These are phyloP conservation scores for Cryptophagus acutangulus DNA, from an alignment of 2,888 invertebrate genomes.

Conservation along the genomic window DNA sequence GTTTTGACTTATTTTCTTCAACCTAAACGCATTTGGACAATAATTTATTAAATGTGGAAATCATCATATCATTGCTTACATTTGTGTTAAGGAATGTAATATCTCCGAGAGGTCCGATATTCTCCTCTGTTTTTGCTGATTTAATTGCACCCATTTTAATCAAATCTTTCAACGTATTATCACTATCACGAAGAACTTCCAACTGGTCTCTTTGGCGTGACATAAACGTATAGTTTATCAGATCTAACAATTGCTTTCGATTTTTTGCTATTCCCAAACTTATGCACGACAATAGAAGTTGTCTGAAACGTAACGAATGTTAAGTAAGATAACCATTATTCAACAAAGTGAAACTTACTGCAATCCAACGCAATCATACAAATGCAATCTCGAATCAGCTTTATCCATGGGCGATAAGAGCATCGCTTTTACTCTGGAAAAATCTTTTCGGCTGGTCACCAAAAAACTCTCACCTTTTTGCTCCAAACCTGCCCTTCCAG, in stretches of 20 bases:
- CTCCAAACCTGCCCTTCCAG: slow-evolving; percentile 86
- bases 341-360: too few species aligned
- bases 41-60: too few species aligned
- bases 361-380: slow-evolving; percentile 52
- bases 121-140: too few species aligned
- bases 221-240: too few species aligned
- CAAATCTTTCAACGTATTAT: too few species aligned
- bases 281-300: slow-evolving; percentile 64
- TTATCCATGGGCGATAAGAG: slow-evolving; percentile 64
- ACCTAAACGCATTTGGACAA: too few species aligned
- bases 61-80: too few species aligned
- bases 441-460: slow-evolving; percentile 63
- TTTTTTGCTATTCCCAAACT: slow-evolving; percentile 60
- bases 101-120: slow-evolving; percentile 21
- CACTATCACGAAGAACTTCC: too few species aligned
- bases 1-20: too few species aligned
- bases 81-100: slow-evolving; percentile 32
- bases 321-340: neutral
- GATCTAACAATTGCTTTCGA: slow-evolving; percentile 51
- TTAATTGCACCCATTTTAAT: slow-evolving; percentile 51
- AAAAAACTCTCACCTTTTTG: slow-evolving; percentile 82
- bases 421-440: slow-evolving; percentile 54
- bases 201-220: too few species aligned
- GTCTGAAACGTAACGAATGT: too few species aligned
- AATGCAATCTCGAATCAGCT: slow-evolving; percentile 57